Evolutionary conservation across 2,888 invertebrate genomes (phyloP), one percentile per base, ranked within the genome.

Genomic region (Eumacrocentrus americanus): DNA sequence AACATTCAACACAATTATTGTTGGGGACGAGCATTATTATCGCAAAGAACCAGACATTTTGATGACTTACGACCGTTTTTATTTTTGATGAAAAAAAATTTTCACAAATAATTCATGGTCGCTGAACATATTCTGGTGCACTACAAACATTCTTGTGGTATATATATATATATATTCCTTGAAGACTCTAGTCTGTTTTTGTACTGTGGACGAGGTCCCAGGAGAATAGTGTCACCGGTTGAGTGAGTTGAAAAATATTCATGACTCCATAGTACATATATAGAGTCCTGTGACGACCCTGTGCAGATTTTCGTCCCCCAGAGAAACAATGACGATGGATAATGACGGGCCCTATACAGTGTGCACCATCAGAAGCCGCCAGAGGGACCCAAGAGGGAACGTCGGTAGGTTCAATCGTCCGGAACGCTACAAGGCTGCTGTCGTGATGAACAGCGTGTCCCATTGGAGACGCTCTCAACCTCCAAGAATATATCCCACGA

Each of bases 331-430:
- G 62, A 59, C 46, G 63, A 38, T 58, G 56, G 60, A 64, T 67
- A 70, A 67, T 64, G 63, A 71, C 63, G 58, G 59, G 47, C 23
- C 16, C 22, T 42, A 22, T 35, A 44, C 37, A 42, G 16, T 29
- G 11, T 16, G 20, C 1, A 48, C 47, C 18, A 44, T 40, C 14
- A 18, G 25, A 20, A 38, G 22, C 16, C 22, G 20, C 12, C 6
- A 42, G 37, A 50, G 18, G n/a, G 23, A 48, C n/a, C 14, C 25
- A 12, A 5, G 20, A 44, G 62, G 52, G 60, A 34, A 50, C 29
- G 16, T 18, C 18, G n/a, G 29, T 22, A 12, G 48, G 58, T 34
- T 74, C 68, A 71, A 74, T 73, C 72, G 72, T 67, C 74, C 66
- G 74, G 72, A 72, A 72, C 72, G 14, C 23, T 46, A 46, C 46